Percentiles rank a stretch among this genome's conserved stretches.
These are phyloP conservation scores for Pipistrellus kuhlii DNA, from an alignment of 2,797 vertebrate genomes.

Conservation along the genomic window DNA sequence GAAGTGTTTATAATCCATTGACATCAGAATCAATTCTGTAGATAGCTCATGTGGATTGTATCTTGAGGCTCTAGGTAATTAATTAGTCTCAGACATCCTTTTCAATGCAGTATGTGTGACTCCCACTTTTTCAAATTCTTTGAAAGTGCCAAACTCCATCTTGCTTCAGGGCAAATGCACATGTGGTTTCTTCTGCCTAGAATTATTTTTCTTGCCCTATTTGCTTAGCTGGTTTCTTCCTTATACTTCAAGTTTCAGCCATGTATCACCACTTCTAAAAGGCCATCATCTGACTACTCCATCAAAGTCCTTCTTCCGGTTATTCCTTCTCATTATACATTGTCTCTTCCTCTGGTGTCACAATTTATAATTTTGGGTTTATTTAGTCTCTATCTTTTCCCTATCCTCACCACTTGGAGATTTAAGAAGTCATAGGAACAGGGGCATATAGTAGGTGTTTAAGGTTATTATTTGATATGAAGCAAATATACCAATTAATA, in stretches of 20 bases:
- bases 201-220: neutral
- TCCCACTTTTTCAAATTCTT: slow-evolving; percentile 29
- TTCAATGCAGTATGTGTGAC: neutral
- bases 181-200: neutral
- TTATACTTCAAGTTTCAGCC: neutral
- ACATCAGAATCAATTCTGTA: neutral
- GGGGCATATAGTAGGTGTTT: neutral
- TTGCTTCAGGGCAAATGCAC: neutral
- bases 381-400: neutral
- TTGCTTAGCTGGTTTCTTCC: neutral
- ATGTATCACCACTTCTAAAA: neutral
- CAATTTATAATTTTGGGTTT: slow-evolving; percentile 9
- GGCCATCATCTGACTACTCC: neutral
- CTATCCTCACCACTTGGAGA: neutral
- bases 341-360: neutral
- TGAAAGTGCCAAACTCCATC: neutral
- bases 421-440: neutral
- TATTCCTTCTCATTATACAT: neutral
- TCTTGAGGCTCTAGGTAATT: neutral
- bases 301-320: neutral
- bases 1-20: neutral
- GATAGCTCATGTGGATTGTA: neutral
- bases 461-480: neutral
- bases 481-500: neutral
- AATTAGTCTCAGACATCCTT: neutral